Evolutionary conservation across 1,140 invertebrate species (phyloP).

Genomic region (Sycophila sp.): DNA sequence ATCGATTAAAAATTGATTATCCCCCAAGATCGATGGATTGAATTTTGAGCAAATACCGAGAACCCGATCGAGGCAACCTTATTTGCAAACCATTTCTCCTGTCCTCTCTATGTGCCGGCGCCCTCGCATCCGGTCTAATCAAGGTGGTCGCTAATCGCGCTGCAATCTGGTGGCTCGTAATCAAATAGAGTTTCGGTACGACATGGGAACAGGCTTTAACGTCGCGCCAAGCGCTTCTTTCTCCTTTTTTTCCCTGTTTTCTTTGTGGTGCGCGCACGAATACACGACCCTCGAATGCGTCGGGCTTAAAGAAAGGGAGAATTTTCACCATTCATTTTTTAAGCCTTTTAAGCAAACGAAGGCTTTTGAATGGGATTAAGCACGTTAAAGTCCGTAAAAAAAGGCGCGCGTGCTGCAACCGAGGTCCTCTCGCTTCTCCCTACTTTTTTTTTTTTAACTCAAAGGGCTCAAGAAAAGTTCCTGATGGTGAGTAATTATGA

Average conservation of each 20-base stretch:
- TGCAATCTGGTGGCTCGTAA: background rate
- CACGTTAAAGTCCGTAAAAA: background rate
- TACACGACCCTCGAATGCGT: background rate
- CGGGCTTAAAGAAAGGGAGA: background rate
- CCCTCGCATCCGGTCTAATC: background rate
- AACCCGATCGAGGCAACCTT: too few relatives aligned
- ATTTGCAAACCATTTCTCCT: too few relatives aligned
- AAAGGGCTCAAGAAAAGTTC: background rate
- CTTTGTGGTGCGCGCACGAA: background rate
- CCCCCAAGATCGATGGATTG: too few relatives aligned
- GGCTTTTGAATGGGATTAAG: background rate
- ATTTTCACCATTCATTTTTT: background rate
- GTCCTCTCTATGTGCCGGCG: background rate
- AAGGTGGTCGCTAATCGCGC: slow-evolving; percentile 2
- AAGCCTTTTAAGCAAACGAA: background rate
- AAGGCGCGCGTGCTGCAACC: too few relatives aligned
- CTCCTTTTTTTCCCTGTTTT: too few relatives aligned
- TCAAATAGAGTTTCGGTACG: background rate
- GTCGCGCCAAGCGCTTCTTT: background rate
- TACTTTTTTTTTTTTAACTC: background rate
- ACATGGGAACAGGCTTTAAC: background rate
- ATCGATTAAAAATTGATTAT: too few relatives aligned
- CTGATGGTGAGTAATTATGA: background rate
- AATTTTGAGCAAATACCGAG: too few relatives aligned
- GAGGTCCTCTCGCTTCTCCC: too few relatives aligned